Base-by-base conservation (phyloP, 2,888 invertebrate species). In the Globia sparganii region DNA sequence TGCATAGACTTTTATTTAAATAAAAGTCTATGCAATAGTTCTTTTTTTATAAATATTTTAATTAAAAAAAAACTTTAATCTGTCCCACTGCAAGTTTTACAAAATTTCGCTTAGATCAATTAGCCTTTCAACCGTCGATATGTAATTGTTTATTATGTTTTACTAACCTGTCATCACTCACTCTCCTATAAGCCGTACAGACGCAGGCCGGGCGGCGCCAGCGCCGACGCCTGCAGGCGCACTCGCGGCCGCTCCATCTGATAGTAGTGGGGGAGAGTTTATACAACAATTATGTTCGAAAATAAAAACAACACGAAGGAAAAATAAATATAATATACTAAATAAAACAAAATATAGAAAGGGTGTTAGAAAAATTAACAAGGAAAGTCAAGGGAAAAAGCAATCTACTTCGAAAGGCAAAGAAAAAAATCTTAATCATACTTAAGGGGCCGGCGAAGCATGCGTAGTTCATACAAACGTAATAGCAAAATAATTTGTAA, bases 121-220 rank as follows among this genome's bases (percentile, higher is more conserved):
- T n/a, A n/a, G n/a, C n/a, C n/a, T n/a, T n/a, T n/a, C n/a, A n/a
- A n/a, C n/a, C n/a, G n/a, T n/a, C n/a, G n/a, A n/a, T n/a, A 40
- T 40, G 11, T 40, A 11, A 40, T 40, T 49, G 9, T 25, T 25
- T 9, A 53, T 53, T 2, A 53, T 8, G 9, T 25, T 9, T 25
- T 25, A 53, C 53, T 53, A 1, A 59, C 96, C 95, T 91, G 88
- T 96, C 96, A 43, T 95, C 96, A 83, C 92, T 92, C 80, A 96
- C 96, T 8, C 97, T 95, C n/a, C 97, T 91, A 92, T 97, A 98
- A 5, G 97, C 97, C 1, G 98, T 97, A 91, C 98, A 98, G 28
- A 97, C 97, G 91, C 98, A 98, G 46, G 97, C 96, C 0, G 95
- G 96, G 46, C 96, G 90, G 3, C 95, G 92, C 86, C 95, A 92